A percentile compares a stretch with the other conserved stretches of the same genome.
Evolutionary conservation across 2,797 vertebrate genomes (phyloP).

Genomic region (Cyclopterus lumpus): DNA sequence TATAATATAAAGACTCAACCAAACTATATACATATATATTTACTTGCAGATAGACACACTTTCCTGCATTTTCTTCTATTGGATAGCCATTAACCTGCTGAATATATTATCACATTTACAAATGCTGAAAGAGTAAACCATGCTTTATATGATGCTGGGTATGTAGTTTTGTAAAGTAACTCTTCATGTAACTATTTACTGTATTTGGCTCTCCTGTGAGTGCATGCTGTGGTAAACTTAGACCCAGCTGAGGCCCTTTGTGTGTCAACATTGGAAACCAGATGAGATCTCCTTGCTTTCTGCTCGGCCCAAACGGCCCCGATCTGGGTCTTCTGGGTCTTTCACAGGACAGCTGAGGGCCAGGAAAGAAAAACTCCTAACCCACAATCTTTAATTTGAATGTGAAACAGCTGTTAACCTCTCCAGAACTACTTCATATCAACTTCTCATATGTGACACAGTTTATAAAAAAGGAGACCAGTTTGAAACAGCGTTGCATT

Average conservation of each 20-base stretch:
- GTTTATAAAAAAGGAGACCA: constrained; percentile 28
- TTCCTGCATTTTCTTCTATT: constrained; percentile 5
- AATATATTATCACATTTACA: constrained; percentile 5
- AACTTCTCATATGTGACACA: neutral
- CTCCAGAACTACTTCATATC: constrained; percentile 1
- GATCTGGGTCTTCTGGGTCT: constrained; percentile 57
- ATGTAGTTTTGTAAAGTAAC: constrained; percentile 20
- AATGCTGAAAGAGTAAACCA: constrained; percentile 2
- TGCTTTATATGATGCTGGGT: constrained; percentile 21
- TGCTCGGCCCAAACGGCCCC: constrained; percentile 24
- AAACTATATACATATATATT: constrained; percentile 7
- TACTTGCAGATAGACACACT: constrained; percentile 13
- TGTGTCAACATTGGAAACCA: constrained; percentile 50
- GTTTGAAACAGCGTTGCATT: constrained; percentile 33
- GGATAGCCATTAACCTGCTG: neutral
- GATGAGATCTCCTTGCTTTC: constrained; percentile 63
- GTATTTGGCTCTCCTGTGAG: constrained; percentile 38
- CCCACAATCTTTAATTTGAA: constrained; percentile 12
- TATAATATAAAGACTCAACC: constrained; percentile 31
- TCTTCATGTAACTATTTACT: constrained; percentile 47
- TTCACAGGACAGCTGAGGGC: constrained; percentile 13
- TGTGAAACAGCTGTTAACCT: constrained; percentile 42
- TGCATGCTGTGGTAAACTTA: constrained; percentile 36
- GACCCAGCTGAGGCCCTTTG: constrained; percentile 68
- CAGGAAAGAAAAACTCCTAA: constrained; percentile 6